Evolutionary conservation across 2,797 vertebrate species (phyloP).

Genomic region (Gouania willdenowi): DNA sequence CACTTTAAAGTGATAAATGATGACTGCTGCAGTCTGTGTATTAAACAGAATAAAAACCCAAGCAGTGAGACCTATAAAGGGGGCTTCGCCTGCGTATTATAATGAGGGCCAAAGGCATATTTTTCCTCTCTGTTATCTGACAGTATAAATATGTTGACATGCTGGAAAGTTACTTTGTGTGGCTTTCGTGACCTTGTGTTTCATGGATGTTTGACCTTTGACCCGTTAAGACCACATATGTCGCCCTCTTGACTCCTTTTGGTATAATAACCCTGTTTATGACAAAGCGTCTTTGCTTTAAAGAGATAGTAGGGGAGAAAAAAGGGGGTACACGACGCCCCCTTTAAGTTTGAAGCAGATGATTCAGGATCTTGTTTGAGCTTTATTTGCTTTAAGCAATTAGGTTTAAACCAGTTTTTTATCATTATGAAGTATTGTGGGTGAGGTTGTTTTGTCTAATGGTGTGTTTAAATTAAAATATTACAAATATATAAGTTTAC

Average conservation of each 20-base stretch:
- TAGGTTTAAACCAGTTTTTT: no score
- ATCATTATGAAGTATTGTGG: no score
- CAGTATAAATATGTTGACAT: conserved; percentile 88
- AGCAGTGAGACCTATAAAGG: conserved; percentile 7
- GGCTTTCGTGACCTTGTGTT: conserved; percentile 80
- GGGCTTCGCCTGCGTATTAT: conserved; percentile 7
- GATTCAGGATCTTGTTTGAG: no score
- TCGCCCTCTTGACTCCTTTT: conserved; percentile 69
- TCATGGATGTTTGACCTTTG: conserved; percentile 87
- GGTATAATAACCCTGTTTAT: conserved; percentile 78
- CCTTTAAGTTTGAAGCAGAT: conserved; percentile 19
- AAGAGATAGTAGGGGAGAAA: conserved; percentile 11
- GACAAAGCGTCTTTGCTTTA: conserved; percentile 82
- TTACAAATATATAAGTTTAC: no score
- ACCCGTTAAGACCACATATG: conserved; percentile 86
- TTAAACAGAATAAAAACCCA: no score
- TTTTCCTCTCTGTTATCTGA: conserved; percentile 72
- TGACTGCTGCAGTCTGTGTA: not conserved
- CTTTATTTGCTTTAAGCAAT: conserved; percentile 24
- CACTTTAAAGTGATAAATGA: conserved; percentile 1
- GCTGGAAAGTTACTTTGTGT: conserved; percentile 79
- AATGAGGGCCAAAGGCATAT: conserved; percentile 19
- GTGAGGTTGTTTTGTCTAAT: no score
- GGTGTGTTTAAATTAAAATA: no score
- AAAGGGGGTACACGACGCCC: conserved; percentile 23